Base-by-base conservation (phyloP, 2,113 vertebrate genomes). In the Cavia aperea region DNA sequence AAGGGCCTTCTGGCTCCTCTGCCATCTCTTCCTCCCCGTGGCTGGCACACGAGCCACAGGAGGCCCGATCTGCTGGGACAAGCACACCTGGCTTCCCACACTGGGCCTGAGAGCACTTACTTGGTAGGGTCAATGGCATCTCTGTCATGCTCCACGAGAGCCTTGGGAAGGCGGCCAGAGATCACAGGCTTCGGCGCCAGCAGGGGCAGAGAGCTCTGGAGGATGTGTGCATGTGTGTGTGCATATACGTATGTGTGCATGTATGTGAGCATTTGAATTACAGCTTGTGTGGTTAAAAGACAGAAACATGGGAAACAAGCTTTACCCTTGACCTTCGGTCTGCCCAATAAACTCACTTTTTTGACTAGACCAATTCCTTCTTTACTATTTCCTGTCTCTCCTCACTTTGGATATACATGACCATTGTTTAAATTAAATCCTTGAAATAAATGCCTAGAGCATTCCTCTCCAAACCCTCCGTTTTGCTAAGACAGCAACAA, bases 1-100 rank as follows among this genome's bases (percentile, higher is more conserved):
- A 2, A 0, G 23, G 3, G 18, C 0, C 0, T 0, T 2, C 60
- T 12, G 10, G 29, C 31, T 11, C 7, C 4, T 1, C 0, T 4
- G 4, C 12, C 9, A 1, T 49, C 16, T 54, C 49, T 21, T 79
- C 51, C 58, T 31, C 68, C 49, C 0, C 13, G 66, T 6, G 23
- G 15, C 9, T 1, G 13, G 51, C 58, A 46, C 39, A 19, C 5
- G 65, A 51, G 46, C 33, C 75, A 33, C 0, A 9, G 43, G 23
- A 51, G 11, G 21, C 13, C 82, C 39, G 6, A 7, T 33, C 60
- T 65, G 33, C 58, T 18, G 51, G 31, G 63, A 58, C 1, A 62
- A 84, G n/a, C 33, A 68, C 19, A 36, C 23, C 31, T 0, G 6
- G 49, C 33, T 46, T 84, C 73, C 46, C 6, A 90, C 7, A 3